phyloP scores from a whole-genome alignment of 2,113 vertebrate species.

The Dolichallabes microphthalmus region DNA sequence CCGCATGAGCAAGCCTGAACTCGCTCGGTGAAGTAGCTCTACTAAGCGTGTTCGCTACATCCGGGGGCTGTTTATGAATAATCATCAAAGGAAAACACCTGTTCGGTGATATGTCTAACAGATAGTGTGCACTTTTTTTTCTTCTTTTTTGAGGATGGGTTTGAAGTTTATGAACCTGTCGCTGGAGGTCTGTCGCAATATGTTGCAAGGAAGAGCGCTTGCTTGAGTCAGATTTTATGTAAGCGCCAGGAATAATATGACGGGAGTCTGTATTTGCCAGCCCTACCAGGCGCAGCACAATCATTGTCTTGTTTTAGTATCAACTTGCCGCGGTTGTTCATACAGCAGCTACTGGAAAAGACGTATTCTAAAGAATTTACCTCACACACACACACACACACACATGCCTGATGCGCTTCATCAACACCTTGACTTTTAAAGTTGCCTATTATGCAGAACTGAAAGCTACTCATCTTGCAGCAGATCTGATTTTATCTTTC shows the following conservation, averaged over 20 bases:
- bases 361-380: neutral
- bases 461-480: no score
- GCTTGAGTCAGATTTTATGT: neutral
- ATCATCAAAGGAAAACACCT: constrained; percentile 4
- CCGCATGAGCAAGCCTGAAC: neutral
- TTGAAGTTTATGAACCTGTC: neutral
- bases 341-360: neutral
- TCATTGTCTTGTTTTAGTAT: neutral
- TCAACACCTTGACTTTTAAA: neutral
- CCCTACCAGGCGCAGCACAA: neutral
- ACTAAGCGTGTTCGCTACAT: neutral
- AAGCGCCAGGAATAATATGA: neutral
- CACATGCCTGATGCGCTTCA: neutral
- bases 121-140: neutral
- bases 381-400: neutral
- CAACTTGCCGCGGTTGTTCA: neutral
- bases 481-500: neutral
- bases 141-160: neutral
- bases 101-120: neutral
- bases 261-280: neutral
- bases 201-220: neutral
- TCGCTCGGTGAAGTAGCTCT: neutral
- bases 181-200: neutral
- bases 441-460: neutral
- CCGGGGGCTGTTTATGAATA: constrained; percentile 19